Evolutionary conservation across 2,797 vertebrate species (phyloP), one percentile per base, ranked within the genome.

Genomic region (Dendrocincla fuliginosa): DNA sequence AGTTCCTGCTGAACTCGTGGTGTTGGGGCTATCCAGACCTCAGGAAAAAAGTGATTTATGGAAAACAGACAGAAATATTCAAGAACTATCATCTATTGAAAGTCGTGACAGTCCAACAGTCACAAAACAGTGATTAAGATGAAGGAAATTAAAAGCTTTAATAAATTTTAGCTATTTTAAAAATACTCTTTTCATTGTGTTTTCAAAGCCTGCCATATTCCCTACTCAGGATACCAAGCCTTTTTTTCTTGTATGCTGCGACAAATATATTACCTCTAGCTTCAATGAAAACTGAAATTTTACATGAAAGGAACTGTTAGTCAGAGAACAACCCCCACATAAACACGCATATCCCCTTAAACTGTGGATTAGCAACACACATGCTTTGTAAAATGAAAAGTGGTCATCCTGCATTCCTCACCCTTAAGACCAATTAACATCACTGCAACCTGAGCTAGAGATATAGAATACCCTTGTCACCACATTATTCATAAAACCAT

Each of bases 381-480:
- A 16, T 9, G 28, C 42, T 50, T 5, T 23, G 16, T 30, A 50
- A 89, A 74, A 85, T 28, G 23, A 61, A 89, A 83, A 81, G 73
- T 1, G 2, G n/a, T 39, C 44, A 39, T 83, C 81, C 59, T 68
- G 57, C 44, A 77, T 80, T 81, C 83, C 77, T 79, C n/a, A 30
- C 9, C 35, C 63, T 88, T 56, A 61, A 19, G 61, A 90, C 84
- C 79, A 95, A 67, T 68, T 94, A 89, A 80, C 42, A 65, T 37
- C 46, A 68, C 70, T 24, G 50, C 65, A 83, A 80, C 11, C 42
- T 47, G 46, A 92, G 55, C 53, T 23, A 46, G 56, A 89, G 67
- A 77, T 60, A 84, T 9, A 55, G 81, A 69, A 27, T 61, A 46
- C 28, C 82, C 65, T 80, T 85, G 61, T 59, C 75, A 84, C 30